A percentile compares a stretch with the other conserved stretches of the same genome.
These are phyloP conservation scores for Bombus huntii DNA, from an alignment of 1,140 invertebrate genomes.

Conservation along the genomic window DNA sequence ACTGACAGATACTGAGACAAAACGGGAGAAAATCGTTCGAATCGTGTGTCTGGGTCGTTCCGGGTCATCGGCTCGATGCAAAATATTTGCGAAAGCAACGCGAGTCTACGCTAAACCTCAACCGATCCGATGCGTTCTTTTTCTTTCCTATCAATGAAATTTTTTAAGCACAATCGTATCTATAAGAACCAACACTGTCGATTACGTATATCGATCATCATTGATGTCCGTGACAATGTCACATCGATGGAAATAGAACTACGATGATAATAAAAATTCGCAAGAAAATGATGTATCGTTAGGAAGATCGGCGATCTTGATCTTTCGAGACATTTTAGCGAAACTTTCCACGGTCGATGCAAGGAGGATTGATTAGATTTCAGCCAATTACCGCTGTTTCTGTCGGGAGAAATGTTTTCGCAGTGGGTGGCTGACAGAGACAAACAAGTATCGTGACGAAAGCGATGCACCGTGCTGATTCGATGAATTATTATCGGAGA, in stretches of 20 bases:
- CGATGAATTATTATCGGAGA: constrained; percentile 31
- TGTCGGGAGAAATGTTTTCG: constrained; percentile 55
- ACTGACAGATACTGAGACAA: background rate
- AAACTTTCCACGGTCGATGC: constrained; percentile 27
- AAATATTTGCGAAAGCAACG: constrained; percentile 57
- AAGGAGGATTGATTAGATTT: constrained; percentile 64
- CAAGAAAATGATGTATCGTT: background rate
- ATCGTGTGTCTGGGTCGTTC: constrained; percentile 18
- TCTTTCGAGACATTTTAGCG: background rate
- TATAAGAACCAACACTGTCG: background rate
- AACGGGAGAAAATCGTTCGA: constrained; percentile 13
- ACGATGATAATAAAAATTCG: background rate
- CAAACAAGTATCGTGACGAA: constrained; percentile 39
- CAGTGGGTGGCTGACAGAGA: constrained; percentile 61
- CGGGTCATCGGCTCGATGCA: constrained; percentile 45
- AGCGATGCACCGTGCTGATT: constrained; percentile 21
- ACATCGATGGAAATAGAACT: constrained; percentile 17
- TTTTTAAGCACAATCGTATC: background rate
- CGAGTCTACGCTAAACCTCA: background rate
- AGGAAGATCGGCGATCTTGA: background rate
- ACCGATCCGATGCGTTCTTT: background rate
- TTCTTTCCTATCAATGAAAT: background rate
- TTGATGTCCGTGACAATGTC: background rate
- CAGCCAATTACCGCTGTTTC: constrained; percentile 66
- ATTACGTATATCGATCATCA: background rate